Conservation (phyloP, 2,113 vertebrate genomes). For the Sander lucioperca region DNA sequence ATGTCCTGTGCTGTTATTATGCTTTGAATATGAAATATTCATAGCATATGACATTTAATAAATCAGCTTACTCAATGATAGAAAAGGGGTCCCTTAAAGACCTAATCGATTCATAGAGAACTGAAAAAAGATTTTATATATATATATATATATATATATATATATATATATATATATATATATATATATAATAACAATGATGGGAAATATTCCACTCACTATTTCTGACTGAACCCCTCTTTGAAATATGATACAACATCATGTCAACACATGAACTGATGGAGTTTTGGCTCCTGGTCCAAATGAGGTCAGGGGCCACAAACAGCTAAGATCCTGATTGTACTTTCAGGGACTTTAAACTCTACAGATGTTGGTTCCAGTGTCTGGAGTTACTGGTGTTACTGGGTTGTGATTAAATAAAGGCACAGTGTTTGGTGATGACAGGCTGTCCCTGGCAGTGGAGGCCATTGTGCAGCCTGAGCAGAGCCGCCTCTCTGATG, state of each 20-base stretch:
- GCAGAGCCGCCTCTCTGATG: conserved; percentile 13
- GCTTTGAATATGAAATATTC: no score
- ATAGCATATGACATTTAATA: no score
- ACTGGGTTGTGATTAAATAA: conserved; percentile 1
- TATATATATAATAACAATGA: no score
- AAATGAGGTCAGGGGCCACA: conserved; percentile 31
- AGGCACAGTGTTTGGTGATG: neutral
- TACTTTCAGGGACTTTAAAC: neutral
- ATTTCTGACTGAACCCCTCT: neutral
- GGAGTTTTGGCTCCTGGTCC: neutral
- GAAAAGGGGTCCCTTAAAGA: no score
- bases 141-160: no score
- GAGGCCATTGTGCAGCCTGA: conserved; percentile 44
- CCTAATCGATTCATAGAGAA: no score
- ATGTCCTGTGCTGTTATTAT: no score
- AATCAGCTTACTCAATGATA: no score
- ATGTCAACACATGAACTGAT: neutral
- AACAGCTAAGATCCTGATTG: neutral
- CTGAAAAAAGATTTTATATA: no score
- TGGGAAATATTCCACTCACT: no score
- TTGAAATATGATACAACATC: neutral
- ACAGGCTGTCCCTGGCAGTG: conserved; percentile 10
- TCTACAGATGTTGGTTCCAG: neutral
- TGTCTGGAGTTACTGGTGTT: neutral
- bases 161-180: no score